Evolutionary conservation across 2,888 invertebrate genomes (phyloP).

Genomic region (Phyllotreta cruciferae): DNA sequence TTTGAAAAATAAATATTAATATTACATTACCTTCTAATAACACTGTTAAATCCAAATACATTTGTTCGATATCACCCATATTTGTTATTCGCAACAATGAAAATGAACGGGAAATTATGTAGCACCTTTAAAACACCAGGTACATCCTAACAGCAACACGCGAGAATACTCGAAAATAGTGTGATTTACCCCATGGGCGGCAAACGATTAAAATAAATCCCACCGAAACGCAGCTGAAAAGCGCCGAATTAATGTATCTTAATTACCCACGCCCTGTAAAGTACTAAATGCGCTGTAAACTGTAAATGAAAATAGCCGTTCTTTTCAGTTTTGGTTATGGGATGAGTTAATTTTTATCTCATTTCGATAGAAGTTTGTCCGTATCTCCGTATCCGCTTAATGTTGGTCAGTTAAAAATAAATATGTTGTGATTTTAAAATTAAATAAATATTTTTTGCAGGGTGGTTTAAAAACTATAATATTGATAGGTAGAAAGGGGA

Average conservation of each 20-base stretch:
- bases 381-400: too few species aligned
- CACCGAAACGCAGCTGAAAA: not conserved
- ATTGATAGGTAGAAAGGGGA: too few species aligned
- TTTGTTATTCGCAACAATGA: not conserved
- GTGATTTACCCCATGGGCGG: conserved; percentile 14
- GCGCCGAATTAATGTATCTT: not conserved
- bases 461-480: too few species aligned
- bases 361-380: too few species aligned
- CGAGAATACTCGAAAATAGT: conserved; percentile 6
- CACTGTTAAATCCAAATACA: conserved; percentile 34
- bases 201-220: conserved; percentile 18
- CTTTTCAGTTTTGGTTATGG: conserved; percentile 13
- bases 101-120: conserved; percentile 5
- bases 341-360: conserved; percentile 4
- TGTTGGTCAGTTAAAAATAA: too few species aligned
- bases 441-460: too few species aligned
- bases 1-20: not conserved
- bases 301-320: conserved; percentile 8
- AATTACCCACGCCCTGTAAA: conserved; percentile 25
- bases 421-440: too few species aligned
- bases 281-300: conserved; percentile 1
- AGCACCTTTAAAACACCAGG: not conserved
- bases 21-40: conserved; percentile 36
- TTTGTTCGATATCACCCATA: conserved; percentile 36
- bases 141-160: not conserved